Conservation (phyloP, 2,888 invertebrate genomes). For the Norana najaformis region DNA sequence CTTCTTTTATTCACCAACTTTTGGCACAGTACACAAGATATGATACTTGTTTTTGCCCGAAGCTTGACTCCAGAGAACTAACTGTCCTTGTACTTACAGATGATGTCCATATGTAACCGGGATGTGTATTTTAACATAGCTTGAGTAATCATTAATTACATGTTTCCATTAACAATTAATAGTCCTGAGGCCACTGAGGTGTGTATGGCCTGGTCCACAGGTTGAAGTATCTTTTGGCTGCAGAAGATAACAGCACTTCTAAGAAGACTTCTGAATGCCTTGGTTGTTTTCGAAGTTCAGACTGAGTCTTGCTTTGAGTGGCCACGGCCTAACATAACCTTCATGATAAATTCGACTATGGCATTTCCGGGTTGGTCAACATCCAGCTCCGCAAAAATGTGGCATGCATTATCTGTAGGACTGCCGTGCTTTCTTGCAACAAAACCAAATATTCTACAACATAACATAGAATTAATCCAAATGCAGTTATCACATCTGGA, state of each 20-base stretch:
- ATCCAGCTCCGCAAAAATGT: conserved; percentile 93
- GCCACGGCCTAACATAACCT: conserved; percentile 56
- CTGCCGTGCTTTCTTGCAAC: conserved; percentile 86
- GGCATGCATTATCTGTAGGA: conserved; percentile 90
- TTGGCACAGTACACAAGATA: background rate
- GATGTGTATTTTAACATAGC: background rate
- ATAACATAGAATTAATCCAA: background rate
- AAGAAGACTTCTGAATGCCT: background rate
- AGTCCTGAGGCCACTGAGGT: conserved; percentile 1
- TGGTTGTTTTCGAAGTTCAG: background rate
- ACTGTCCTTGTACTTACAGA: background rate
- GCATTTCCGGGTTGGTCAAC: conserved; percentile 91
- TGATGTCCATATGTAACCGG: background rate
- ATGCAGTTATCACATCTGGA: background rate
- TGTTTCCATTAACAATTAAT: background rate
- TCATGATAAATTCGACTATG: conserved; percentile 73
- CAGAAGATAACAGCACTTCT: background rate
- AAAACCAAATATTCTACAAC: conserved; percentile 82
- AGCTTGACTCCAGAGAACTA: background rate
- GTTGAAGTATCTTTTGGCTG: background rate
- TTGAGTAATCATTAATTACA: conserved; percentile 13
- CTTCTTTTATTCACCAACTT: background rate
- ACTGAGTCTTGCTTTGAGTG: background rate
- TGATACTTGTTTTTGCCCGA: background rate
- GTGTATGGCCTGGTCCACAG: background rate